Evolutionary conservation across 2,888 invertebrate species (phyloP).

Genomic region (Orchesella flavescens): DNA sequence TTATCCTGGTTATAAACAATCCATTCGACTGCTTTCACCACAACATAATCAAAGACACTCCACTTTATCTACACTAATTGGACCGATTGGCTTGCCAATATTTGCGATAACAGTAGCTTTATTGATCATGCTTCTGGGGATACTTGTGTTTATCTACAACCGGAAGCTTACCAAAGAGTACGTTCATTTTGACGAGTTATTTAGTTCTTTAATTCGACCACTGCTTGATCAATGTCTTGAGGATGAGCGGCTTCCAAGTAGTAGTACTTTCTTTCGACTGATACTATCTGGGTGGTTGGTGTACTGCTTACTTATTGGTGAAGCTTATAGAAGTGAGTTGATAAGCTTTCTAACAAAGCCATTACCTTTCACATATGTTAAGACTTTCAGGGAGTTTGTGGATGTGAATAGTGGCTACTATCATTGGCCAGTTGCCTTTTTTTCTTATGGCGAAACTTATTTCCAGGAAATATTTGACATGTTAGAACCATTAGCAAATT

Average conservation of each 20-base stretch:
- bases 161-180: background rate
- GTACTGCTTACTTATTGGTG: conserved; percentile 7
- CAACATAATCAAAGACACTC: background rate
- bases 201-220: conserved; percentile 11
- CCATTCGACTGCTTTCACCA: conserved; percentile 12
- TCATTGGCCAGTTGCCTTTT: conserved; percentile 6
- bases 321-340: conserved; percentile 23
- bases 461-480: background rate
- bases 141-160: background rate
- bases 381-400: background rate
- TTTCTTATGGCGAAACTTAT: background rate
- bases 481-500: conserved; percentile 7
- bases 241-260: background rate
- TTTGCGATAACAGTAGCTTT: background rate
- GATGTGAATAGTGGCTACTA: background rate
- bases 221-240: conserved; percentile 28
- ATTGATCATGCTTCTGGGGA: background rate
- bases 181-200: background rate
- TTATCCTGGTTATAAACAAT: background rate
- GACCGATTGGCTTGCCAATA: conserved; percentile 14
- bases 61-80: background rate
- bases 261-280: background rate
- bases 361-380: background rate
- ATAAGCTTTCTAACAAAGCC: background rate
- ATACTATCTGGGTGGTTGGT: conserved; percentile 6